A percentile compares a stretch with the other conserved stretches of the same genome.
These are phyloP conservation scores for Sclerodermus sp. DNA, from an alignment of 2,888 invertebrate species.

Conservation along the genomic window DNA sequence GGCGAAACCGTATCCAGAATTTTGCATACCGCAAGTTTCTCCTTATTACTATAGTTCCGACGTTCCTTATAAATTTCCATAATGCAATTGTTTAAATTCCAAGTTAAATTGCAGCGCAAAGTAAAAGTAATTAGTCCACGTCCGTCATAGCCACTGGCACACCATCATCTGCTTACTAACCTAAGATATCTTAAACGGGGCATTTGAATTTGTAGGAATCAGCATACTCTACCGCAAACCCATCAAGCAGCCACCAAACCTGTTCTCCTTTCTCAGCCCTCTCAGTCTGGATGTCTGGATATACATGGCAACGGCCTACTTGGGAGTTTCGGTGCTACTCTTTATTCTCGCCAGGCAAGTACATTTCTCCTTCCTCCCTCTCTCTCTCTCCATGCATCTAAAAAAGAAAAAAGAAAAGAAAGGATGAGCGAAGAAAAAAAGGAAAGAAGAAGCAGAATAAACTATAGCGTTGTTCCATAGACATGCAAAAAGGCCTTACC, in stretches of 20 bases:
- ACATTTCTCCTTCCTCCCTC: no score
- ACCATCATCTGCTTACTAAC: not conserved
- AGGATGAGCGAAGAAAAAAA: no score
- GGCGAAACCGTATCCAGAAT: no score
- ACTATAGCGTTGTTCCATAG: no score
- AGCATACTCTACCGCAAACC: conserved; percentile 66
- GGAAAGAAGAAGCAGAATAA: not conserved
- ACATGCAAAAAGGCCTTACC: no score
- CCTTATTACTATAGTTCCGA: no score
- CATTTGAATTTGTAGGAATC: conserved; percentile 55
- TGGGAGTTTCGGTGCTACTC: conserved; percentile 66
- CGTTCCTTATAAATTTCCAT: not conserved
- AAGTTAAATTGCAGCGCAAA: not conserved
- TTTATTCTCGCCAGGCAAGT: conserved; percentile 66
- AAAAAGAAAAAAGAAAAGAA: no score
- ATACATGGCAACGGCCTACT: conserved; percentile 69
- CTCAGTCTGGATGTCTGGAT: conserved; percentile 67
- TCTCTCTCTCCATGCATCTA: conserved; percentile 22
- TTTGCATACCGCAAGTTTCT: no score
- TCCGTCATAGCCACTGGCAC: not conserved
- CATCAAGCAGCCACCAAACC: conserved; percentile 65
- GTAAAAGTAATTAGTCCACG: not conserved
- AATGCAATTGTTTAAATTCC: not conserved
- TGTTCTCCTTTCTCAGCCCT: conserved; percentile 72
- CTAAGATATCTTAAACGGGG: not conserved